Evolutionary conservation across 2,797 vertebrate species (phyloP), one percentile per base, ranked within the genome.

Genomic region (Tolypeutes matacus): DNA sequence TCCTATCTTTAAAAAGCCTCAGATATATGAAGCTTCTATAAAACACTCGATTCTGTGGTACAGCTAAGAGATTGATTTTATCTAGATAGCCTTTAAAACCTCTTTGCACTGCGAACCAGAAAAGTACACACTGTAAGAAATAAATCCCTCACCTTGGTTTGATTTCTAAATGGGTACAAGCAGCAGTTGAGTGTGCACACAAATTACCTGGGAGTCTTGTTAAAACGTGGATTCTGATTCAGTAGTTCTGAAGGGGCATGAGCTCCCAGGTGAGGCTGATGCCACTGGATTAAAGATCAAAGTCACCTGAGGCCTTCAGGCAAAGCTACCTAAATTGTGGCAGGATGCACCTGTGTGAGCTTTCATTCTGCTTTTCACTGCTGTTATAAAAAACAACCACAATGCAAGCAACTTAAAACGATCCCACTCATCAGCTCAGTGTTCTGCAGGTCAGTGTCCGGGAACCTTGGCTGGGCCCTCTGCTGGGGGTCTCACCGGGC

Each of bases 141-240:
- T 2, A 21, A 25, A 17, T 5, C 15, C 25, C 23, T 17, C 31
- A 0, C n/a, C 7, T 42, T 2, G 27, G 10, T 0, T 42, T 25
- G 31, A 0, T 72, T 39, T 65, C 53, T 10, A 7, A 39, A 36
- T 14, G 18, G 39, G 23, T 3, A 4, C 46, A 17, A n/a, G 21
- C 0, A 9, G 17, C 36, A 23, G 9, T 3, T 18, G 8, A 2
- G 3, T 5, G 18, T 2, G 15, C 4, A 2, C 1, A 2, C 0
- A n/a, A 13, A 20, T 6, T 6, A 13, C 15, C 15, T 0, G 31
- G 49, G 25, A 7, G 1, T 29, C 69, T 12, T 12, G 25, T n/a
- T 17, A 17, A 18, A 17, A 25, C 14, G 27, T 8, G 6, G n/a
- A 10, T 29, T 53, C 11, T 31, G 39, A 60, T 23, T 17, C 49